Conservation (phyloP, 2,113 vertebrate species). For the Entelurus aequoreus region DNA sequence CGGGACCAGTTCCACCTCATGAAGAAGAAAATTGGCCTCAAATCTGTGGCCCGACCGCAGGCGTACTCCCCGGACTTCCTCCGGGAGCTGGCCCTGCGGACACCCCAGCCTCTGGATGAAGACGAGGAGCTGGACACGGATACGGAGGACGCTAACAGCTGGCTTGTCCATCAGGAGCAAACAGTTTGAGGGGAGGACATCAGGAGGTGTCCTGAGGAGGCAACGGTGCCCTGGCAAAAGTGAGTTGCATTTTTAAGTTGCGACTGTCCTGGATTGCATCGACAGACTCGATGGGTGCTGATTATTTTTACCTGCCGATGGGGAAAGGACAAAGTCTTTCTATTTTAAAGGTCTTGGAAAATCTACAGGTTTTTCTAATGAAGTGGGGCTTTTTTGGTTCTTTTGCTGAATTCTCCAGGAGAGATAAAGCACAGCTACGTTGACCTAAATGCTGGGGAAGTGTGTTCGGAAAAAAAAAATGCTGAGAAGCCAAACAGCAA, state of each 20-base stretch:
- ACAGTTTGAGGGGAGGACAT: constrained; percentile 10
- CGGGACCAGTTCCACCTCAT: constrained; percentile 92
- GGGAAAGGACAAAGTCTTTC: constrained; percentile 38
- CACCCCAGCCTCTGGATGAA: constrained; percentile 83
- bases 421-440: constrained; percentile 47
- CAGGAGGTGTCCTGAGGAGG: constrained; percentile 33
- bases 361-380: constrained; percentile 26
- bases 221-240: constrained; percentile 6
- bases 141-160: constrained; percentile 73
- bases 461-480: constrained; percentile 15
- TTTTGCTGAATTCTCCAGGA: constrained; percentile 56
- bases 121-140: constrained; percentile 85
- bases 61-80: constrained; percentile 72
- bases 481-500: constrained; percentile 26
- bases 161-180: constrained; percentile 69
- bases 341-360: constrained; percentile 57
- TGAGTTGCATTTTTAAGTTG: constrained; percentile 32
- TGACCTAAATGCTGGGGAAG: constrained; percentile 15
- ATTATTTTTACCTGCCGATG: no score
- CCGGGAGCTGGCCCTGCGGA: constrained; percentile 80
- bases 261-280: constrained; percentile 33
- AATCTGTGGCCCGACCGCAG: constrained; percentile 66
- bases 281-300: constrained; percentile 31
- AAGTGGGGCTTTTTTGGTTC: constrained; percentile 37
- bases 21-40: constrained; percentile 95